Evolutionary conservation across 2,888 invertebrate species (phyloP), one percentile per base, ranked within the genome.

Genomic region (Cheilosia vulpina): DNA sequence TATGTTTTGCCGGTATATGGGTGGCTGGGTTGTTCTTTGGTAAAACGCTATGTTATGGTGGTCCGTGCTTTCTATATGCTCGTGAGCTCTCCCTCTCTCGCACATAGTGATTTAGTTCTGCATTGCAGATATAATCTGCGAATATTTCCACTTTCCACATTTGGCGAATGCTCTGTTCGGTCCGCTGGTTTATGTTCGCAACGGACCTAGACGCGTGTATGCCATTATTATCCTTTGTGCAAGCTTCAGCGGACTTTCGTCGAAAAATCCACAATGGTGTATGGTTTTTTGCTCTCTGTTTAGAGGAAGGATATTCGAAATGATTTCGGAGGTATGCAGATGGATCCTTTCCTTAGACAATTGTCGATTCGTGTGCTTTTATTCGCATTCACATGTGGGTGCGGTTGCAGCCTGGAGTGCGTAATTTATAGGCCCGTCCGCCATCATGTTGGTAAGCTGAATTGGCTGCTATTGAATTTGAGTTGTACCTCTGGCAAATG

Each of bases 71-170:
- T 38, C 50, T 45, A 43, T 45, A 19, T 45, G 50, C 24, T 58
- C 47, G 21, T 66, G 19, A 34, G 50, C 47, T 11, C 47, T 60
- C 38, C 19, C 34, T 52, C 19, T 34, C 45, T 31, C 31, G 7
- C 31, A 9, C 31, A 31, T 31, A 38, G 41, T 66, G 50, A 66
- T 76, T 58, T 52, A 65, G 68, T 77, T 62, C 77, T 69, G 77
- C 77, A 77, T 62, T 77, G 77, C 77, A 62, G 77, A 77, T 69
- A 68, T 77, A 55, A 69, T 68, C 68, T 62, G 77, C 60, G 69
- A 77, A 69, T 69, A 77, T 69, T 69, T 77, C 62, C 66, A 66
- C 76, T 58, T 60, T 58, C 66, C 77, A 77, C 66, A 77, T 69
- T 69, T 69, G 62, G 55, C 68, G 45, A 77, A 69, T 69, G 53